These are phyloP conservation scores for Numenius phaeopus DNA, from an alignment of 2,797 vertebrate species.

Conservation along the genomic window DNA sequence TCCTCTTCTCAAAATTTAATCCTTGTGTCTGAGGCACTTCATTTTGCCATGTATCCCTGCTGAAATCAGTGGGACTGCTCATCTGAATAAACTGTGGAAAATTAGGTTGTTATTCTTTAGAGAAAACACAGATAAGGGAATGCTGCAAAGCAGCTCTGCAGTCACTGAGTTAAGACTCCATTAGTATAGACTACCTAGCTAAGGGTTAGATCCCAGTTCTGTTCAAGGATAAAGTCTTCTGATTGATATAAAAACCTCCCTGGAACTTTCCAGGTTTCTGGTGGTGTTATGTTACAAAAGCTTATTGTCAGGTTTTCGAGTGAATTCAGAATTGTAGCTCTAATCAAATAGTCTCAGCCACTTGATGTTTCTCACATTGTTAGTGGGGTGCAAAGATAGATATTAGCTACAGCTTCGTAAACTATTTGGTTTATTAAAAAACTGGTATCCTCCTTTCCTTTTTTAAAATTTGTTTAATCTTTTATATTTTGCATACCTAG, in stretches of 20 bases:
- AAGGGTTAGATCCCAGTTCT: background rate
- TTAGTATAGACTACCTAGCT: background rate
- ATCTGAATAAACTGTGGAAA: background rate
- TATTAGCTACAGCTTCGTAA: background rate
- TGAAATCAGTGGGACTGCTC: background rate
- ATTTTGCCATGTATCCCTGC: background rate
- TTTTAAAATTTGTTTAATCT: background rate
- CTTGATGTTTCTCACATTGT: background rate
- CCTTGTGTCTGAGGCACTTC: background rate
- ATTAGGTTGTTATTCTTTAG: background rate
- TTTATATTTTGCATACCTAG: background rate
- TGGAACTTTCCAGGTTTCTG: background rate
- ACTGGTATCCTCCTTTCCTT: background rate
- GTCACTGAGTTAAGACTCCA: background rate
- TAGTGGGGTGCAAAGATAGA: background rate
- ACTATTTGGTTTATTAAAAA: background rate
- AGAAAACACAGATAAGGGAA: background rate
- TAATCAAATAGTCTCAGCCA: background rate
- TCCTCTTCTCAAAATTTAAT: background rate
- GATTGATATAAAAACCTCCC: background rate
- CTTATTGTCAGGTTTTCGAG: background rate
- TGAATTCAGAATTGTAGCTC: background rate
- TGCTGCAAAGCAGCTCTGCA: background rate
- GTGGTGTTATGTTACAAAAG: background rate
- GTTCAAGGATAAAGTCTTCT: background rate